Percentiles rank a stretch among this genome's conserved stretches.
These are phyloP conservation scores for Felis chaus DNA, from an alignment of 2,113 vertebrate genomes.

Conservation along the genomic window DNA sequence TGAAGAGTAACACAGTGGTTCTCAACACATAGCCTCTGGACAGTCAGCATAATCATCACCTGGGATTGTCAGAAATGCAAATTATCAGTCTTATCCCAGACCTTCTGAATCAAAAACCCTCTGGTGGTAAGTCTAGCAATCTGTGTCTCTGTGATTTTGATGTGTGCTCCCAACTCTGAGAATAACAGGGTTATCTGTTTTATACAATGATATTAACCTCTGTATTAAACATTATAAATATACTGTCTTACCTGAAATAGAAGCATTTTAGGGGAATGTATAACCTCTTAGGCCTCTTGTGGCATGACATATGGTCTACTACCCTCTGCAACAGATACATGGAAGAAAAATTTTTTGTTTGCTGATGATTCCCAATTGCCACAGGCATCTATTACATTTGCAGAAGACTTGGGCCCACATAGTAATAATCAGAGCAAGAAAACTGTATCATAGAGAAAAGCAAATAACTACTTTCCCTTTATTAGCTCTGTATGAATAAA, in stretches of 20 bases:
- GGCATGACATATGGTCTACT: conserved; percentile 59
- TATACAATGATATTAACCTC: neutral
- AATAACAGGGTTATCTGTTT: neutral
- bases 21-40: neutral
- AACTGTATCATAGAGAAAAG: conserved; percentile 24
- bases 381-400: conserved; percentile 65
- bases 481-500: conserved; percentile 46
- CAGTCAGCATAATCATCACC: neutral
- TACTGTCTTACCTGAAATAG: neutral
- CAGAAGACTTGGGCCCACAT: conserved; percentile 68
- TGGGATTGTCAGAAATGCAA: neutral
- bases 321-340: conserved; percentile 56
- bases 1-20: neutral
- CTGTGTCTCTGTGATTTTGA: neutral
- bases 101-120: conserved; percentile 10
- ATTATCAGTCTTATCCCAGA: neutral
- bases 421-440: conserved; percentile 78
- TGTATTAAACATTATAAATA: neutral
- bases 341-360: neutral
- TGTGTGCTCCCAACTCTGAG: neutral
- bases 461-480: neutral
- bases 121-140: neutral
- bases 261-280: neutral
- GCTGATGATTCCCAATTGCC: conserved; percentile 51
- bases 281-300: neutral